Conservation (phyloP, 2,113 vertebrate species). For the Barbus barbus region DNA sequence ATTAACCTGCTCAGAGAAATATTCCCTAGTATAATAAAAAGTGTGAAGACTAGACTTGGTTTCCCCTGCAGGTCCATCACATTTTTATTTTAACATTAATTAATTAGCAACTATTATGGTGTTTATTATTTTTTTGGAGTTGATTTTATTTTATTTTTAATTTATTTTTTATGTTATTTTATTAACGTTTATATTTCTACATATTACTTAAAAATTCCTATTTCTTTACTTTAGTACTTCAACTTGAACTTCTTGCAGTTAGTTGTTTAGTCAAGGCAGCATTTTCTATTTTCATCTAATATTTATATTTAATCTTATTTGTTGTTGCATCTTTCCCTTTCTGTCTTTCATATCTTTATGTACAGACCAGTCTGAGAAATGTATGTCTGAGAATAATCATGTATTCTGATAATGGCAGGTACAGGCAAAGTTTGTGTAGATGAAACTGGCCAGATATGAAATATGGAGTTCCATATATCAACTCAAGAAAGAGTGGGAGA, state of each 20-base stretch:
- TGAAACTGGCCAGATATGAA: constrained; percentile 54
- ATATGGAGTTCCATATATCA: constrained; percentile 49
- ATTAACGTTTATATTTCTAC: background rate
- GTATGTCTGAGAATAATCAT: background rate
- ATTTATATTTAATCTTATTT: background rate
- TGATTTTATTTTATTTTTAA: background rate
- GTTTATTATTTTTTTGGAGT: background rate
- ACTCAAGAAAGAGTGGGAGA: constrained; percentile 18
- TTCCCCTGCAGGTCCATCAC: background rate
- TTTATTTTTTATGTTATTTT: background rate
- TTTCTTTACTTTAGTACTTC: background rate
- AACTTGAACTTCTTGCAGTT: background rate
- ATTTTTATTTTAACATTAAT: no score
- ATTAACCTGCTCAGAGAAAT: background rate
- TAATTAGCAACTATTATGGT: background rate
- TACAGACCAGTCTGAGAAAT: background rate
- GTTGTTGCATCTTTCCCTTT: background rate
- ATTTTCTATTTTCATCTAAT: background rate
- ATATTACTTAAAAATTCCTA: background rate
- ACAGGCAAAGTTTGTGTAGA: constrained; percentile 42
- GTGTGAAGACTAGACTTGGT: background rate
- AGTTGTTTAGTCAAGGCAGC: background rate
- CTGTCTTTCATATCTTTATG: background rate
- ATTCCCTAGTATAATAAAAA: background rate
- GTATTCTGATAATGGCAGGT: background rate